Evolutionary conservation across 2,113 vertebrate species (phyloP).

Genomic region (Lucifuga dentata): DNA sequence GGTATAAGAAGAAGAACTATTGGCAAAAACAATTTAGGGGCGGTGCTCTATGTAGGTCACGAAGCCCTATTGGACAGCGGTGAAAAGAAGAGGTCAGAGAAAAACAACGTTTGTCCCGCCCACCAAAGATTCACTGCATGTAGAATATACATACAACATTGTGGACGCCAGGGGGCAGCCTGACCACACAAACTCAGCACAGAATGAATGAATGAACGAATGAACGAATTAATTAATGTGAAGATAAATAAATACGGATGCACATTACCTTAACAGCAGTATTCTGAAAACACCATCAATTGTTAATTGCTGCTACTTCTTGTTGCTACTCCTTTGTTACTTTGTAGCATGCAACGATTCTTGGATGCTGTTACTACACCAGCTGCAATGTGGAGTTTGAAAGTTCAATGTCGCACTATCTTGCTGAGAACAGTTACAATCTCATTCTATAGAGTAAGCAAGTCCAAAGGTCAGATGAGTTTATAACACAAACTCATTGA

Average conservation of each 20-base stretch:
- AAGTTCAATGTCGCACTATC: slow-evolving; percentile 33
- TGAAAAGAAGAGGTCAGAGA: slow-evolving; percentile 50
- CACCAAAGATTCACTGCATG: background rate
- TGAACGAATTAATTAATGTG: too few species aligned
- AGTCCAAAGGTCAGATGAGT: slow-evolving; percentile 61
- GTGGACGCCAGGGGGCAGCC: slow-evolving; percentile 57
- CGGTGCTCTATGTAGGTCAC: background rate
- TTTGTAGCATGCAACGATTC: background rate
- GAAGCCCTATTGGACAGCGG: slow-evolving; percentile 61
- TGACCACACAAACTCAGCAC: background rate
- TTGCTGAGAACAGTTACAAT: background rate
- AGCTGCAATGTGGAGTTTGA: background rate
- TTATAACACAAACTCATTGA: slow-evolving; percentile 2
- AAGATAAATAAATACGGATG: background rate
- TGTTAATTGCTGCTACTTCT: background rate
- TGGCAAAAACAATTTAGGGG: slow-evolving; percentile 26
- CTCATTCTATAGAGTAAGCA: background rate
- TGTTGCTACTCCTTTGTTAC: background rate
- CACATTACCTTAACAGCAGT: background rate
- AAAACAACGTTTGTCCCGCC: slow-evolving; percentile 54
- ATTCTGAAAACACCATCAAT: background rate
- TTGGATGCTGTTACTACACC: background rate
- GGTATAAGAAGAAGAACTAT: slow-evolving; percentile 22
- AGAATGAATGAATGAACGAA: background rate
- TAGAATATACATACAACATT: slow-evolving; percentile 18